Conservation (phyloP, 2,113 vertebrate species). For the Caranx ignobilis region DNA sequence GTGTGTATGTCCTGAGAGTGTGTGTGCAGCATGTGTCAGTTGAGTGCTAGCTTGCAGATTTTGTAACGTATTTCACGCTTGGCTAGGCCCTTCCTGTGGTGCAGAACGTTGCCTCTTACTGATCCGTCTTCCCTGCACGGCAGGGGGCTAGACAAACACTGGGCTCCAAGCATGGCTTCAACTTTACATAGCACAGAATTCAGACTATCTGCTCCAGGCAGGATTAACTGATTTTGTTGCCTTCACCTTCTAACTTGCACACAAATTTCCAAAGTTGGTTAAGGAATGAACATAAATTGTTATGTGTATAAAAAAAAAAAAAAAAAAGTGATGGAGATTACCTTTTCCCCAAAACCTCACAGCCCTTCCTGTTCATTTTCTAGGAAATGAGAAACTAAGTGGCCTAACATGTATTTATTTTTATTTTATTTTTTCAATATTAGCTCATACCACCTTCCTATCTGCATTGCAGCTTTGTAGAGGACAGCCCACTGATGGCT, state of each 20-base stretch:
- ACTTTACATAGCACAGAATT: constrained; percentile 16
- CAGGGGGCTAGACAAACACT: constrained; percentile 63
- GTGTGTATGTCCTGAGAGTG: constrained; percentile 29
- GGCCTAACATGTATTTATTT: background rate
- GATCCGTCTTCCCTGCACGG: constrained; percentile 53
- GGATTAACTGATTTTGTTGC: background rate
- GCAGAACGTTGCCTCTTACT: constrained; percentile 46
- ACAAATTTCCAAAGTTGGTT: background rate
- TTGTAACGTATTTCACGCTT: constrained; percentile 63
- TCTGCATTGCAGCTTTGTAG: background rate
- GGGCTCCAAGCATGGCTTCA: constrained; percentile 15
- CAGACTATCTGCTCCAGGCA: constrained; percentile 25
- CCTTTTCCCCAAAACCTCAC: background rate
- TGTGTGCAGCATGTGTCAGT: constrained; percentile 43
- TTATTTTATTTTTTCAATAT: background rate
- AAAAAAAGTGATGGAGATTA: background rate
- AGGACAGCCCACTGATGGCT: background rate
- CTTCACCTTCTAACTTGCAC: background rate
- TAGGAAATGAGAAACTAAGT: background rate
- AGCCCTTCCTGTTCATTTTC: background rate
- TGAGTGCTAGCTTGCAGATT: constrained; percentile 66
- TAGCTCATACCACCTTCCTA: background rate
- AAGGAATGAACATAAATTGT: constrained; percentile 6
- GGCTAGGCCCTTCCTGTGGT: constrained; percentile 51
- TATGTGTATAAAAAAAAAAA: no score